Conservation (phyloP, 1,140 invertebrate species). For the Anoplophora glabripennis region DNA sequence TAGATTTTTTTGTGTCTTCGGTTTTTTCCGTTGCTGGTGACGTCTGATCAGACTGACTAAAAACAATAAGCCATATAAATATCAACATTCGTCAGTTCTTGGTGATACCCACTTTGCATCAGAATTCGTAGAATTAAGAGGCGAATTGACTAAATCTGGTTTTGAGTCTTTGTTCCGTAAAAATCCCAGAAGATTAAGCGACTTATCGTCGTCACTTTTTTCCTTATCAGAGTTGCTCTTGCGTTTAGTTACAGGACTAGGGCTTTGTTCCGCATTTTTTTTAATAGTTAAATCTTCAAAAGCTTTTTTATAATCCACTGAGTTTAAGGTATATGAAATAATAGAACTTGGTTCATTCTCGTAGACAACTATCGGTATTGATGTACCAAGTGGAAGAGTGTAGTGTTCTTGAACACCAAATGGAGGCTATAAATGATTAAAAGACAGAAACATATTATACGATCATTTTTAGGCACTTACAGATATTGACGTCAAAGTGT, state of each 20-base stretch:
- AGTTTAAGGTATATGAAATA: conserved; percentile 79
- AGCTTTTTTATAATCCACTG: conserved; percentile 66
- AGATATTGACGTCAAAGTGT: conserved; percentile 49
- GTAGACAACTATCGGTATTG: conserved; percentile 74
- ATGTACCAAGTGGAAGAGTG: conserved; percentile 54
- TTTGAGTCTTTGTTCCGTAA: conserved; percentile 48
- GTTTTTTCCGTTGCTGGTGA: conserved; percentile 22
- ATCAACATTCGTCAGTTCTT: background rate
- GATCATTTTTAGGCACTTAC: conserved; percentile 28
- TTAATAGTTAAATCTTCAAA: conserved; percentile 53
- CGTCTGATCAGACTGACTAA: conserved; percentile 1
- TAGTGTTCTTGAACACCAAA: conserved; percentile 67
- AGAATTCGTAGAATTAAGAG: background rate
- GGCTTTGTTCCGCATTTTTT: conserved; percentile 44
- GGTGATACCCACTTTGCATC: background rate
- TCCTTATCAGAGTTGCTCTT: conserved; percentile 48
- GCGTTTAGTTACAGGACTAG: conserved; percentile 54
- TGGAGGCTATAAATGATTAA: too few relatives aligned
- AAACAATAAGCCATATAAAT: background rate
- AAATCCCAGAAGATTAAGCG: conserved; percentile 52
- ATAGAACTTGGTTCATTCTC: conserved; percentile 87
- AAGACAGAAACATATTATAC: too few relatives aligned
- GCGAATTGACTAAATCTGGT: conserved; percentile 22
- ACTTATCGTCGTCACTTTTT: conserved; percentile 47
- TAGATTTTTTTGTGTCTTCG: conserved; percentile 47